Evolutionary conservation across 2,888 invertebrate species (phyloP).

Genomic region (Agrochola circellaris): DNA sequence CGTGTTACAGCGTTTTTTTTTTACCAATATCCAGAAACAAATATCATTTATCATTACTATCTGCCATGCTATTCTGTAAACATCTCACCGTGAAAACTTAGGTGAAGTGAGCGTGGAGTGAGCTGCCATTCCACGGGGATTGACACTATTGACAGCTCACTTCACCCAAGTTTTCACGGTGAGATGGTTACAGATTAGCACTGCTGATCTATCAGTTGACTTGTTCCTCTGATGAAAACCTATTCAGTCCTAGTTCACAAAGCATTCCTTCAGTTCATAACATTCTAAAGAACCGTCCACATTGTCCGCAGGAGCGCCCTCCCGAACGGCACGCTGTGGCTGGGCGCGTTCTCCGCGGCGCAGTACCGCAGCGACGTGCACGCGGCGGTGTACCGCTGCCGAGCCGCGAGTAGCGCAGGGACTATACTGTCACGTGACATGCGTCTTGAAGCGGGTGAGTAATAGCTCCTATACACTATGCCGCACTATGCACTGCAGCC

Average conservation of each 20-base stretch:
- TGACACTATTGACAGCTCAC: too few species aligned
- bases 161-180: too few species aligned
- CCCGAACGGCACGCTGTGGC: conserved; percentile 95
- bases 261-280: not conserved
- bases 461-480: too few species aligned
- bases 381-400: conserved; percentile 95
- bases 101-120: too few species aligned
- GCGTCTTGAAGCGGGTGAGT: conserved; percentile 94
- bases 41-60: too few species aligned
- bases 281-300: conserved; percentile 21
- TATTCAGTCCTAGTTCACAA: not conserved
- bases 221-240: not conserved
- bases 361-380: conserved; percentile 96
- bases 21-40: too few species aligned
- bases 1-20: too few species aligned
- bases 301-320: conserved; percentile 92
- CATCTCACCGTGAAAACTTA: too few species aligned
- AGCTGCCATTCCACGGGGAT: too few species aligned
- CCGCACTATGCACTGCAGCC: too few species aligned
- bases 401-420: conserved; percentile 94
- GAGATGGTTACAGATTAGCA: too few species aligned
- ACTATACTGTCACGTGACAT: conserved; percentile 95
- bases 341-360: conserved; percentile 95
- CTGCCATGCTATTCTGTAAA: too few species aligned
- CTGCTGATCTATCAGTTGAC: not conserved